Conservation (phyloP, 1,140 invertebrate genomes). For the Drosophila arizonae region DNA sequence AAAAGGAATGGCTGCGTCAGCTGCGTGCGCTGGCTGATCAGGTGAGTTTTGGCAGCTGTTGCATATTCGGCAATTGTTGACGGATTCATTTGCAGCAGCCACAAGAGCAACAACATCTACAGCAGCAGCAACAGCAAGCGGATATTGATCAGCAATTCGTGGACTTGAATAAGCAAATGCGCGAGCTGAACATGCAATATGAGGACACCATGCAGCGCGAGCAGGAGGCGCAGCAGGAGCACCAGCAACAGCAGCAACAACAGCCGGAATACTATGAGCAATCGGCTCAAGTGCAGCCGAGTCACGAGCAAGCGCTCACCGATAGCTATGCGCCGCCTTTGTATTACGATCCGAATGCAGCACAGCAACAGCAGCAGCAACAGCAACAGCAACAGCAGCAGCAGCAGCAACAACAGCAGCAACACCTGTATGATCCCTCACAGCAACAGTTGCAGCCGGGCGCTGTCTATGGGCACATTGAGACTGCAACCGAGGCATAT, state of each 20-base stretch:
- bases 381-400: conserved; percentile 40
- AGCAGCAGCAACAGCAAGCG: conserved; percentile 50
- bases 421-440: conserved; percentile 35
- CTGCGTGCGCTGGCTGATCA: conserved; percentile 81
- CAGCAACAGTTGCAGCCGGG: conserved; percentile 21
- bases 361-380: conserved; percentile 50
- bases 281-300: conserved; percentile 23
- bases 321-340: conserved; percentile 50
- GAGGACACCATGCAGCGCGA: conserved; percentile 41
- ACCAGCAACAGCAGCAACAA: conserved; percentile 1
- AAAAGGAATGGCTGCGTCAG: conserved; percentile 85
- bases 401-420: conserved; percentile 53
- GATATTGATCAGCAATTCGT: conserved; percentile 80
- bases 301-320: conserved; percentile 25
- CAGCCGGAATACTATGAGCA: conserved; percentile 52
- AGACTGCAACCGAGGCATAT: conserved; percentile 34
- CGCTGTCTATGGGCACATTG: conserved; percentile 41
- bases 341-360: conserved; percentile 66
- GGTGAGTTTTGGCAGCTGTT: conserved; percentile 28
- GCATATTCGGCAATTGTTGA: neutral
- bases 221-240: conserved; percentile 18
- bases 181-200: conserved; percentile 78
- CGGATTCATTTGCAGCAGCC: conserved; percentile 9
- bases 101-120: conserved; percentile 22
- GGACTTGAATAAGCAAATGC: conserved; percentile 81